These are phyloP conservation scores for Pammene aurita DNA, from an alignment of 2,888 invertebrate genomes.

Conservation along the genomic window DNA sequence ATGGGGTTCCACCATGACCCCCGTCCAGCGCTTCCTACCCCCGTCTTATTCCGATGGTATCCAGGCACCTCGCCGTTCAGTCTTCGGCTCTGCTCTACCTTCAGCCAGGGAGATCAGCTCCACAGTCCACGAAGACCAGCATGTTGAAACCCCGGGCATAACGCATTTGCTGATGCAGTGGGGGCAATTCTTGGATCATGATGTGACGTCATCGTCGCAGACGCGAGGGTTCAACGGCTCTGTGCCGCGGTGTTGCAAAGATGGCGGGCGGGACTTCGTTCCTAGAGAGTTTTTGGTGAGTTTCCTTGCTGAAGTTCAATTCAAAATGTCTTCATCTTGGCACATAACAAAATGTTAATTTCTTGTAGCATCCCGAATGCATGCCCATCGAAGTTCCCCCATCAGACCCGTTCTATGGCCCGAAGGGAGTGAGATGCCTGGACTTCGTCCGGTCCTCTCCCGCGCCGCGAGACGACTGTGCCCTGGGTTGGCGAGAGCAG, in stretches of 20 bases:
- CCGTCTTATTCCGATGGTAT: slow-evolving; percentile 92
- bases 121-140: slow-evolving; percentile 83
- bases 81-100: slow-evolving; percentile 85
- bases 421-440: slow-evolving; percentile 88
- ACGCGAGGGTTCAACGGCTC: slow-evolving; percentile 90
- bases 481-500: slow-evolving; percentile 92
- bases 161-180: slow-evolving; percentile 94
- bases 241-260: slow-evolving; percentile 89
- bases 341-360: not conserved
- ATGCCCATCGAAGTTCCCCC: slow-evolving; percentile 89
- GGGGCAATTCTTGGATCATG: slow-evolving; percentile 96
- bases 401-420: slow-evolving; percentile 88
- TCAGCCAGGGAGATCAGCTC: slow-evolving; percentile 90
- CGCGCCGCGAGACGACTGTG: slow-evolving; percentile 90
- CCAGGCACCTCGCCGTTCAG: slow-evolving; percentile 82
- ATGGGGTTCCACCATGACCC: slow-evolving; percentile 92
- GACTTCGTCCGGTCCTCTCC: slow-evolving; percentile 93
- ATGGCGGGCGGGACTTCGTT: slow-evolving; percentile 84
- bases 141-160: slow-evolving; percentile 85
- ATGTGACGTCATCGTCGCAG: slow-evolving; percentile 91
- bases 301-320: not conserved
- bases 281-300: slow-evolving; percentile 85
- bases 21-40: slow-evolving; percentile 91
- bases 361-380: slow-evolving; percentile 90
- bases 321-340: too few relatives aligned